phyloP scores from a whole-genome alignment of 2,113 vertebrate species.

The Melospiza melodia region DNA sequence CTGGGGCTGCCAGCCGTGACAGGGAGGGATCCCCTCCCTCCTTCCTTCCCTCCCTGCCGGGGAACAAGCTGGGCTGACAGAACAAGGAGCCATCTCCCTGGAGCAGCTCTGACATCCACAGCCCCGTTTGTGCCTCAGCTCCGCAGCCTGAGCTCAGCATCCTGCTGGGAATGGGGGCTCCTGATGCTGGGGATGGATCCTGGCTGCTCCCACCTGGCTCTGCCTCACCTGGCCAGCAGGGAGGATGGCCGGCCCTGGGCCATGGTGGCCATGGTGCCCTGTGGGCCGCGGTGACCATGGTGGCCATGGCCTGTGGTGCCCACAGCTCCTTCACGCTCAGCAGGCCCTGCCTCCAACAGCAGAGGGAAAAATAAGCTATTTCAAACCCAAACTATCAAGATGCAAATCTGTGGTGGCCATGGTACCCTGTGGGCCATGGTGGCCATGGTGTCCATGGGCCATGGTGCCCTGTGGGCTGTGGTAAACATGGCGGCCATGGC shows the following conservation, averaged over 20 bases:
- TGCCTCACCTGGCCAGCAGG: not conserved
- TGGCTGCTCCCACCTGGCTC: not conserved
- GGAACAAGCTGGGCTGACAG: not conserved
- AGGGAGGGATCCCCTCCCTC: not conserved
- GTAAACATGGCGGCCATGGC: too few relatives aligned
- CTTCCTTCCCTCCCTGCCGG: not conserved
- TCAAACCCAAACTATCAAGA: too few relatives aligned
- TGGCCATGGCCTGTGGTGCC: too few relatives aligned
- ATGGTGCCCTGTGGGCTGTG: too few relatives aligned
- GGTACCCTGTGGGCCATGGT: too few relatives aligned
- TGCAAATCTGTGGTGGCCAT: too few relatives aligned
- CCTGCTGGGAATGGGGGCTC: fast-evolving
- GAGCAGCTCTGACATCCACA: not conserved
- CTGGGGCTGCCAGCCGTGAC: not conserved
- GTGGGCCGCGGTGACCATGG: too few relatives aligned
- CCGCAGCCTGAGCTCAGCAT: not conserved
- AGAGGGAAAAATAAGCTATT: too few relatives aligned
- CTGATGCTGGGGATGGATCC: not conserved
- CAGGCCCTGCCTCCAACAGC: too few relatives aligned
- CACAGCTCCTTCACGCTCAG: too few relatives aligned
- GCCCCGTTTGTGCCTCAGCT: not conserved
- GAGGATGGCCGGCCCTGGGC: not conserved
- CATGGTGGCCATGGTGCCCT: too few relatives aligned
- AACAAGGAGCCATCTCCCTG: not conserved
- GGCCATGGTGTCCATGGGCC: too few relatives aligned